Percentiles rank a stretch among this genome's conserved stretches.
These are phyloP conservation scores for Philopotamus ludificatus DNA, from an alignment of 1,140 invertebrate genomes.

Conservation along the genomic window DNA sequence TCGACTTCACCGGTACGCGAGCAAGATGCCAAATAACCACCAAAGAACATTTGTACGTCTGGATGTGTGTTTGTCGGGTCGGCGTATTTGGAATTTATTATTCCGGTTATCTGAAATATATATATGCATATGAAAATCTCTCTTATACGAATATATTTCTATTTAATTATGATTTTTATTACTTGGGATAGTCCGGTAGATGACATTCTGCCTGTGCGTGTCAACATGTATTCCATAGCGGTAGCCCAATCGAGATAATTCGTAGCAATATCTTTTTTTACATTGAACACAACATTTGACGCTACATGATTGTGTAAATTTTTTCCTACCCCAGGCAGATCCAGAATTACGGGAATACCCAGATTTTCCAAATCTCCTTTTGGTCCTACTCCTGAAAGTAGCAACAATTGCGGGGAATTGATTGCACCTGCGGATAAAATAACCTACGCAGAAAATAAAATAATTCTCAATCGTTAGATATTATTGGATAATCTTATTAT, in stretches of 20 bases:
- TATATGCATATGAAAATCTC: slow-evolving; percentile 2
- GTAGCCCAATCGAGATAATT: slow-evolving; percentile 63
- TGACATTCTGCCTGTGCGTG: slow-evolving; percentile 60
- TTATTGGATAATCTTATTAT: slow-evolving; percentile 46
- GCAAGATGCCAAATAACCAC: slow-evolving; percentile 65
- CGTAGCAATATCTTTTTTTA: slow-evolving; percentile 56
- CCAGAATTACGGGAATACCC: slow-evolving; percentile 63
- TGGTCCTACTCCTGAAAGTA: slow-evolving; percentile 70
- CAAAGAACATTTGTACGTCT: slow-evolving; percentile 69
- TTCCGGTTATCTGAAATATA: slow-evolving; percentile 57
- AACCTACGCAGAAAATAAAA: slow-evolving; percentile 58
- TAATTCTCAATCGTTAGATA: background rate
- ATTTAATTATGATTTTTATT: slow-evolving; percentile 1
- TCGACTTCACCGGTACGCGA: slow-evolving; percentile 56
- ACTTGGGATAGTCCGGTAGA: slow-evolving; percentile 62
- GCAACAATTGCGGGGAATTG: slow-evolving; percentile 66
- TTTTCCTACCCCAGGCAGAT: slow-evolving; percentile 73
- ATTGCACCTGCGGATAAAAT: slow-evolving; percentile 67
- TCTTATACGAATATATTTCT: no score
- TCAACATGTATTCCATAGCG: slow-evolving; percentile 61
- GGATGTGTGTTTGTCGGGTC: slow-evolving; percentile 58
- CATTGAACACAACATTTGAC: slow-evolving; percentile 53
- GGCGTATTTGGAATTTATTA: slow-evolving; percentile 60
- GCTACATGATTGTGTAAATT: slow-evolving; percentile 76
- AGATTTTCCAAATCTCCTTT: slow-evolving; percentile 61